A percentile compares a stretch with the other conserved stretches of the same genome.
Evolutionary conservation across 2,113 vertebrate genomes (phyloP).

Genomic region (Struthidea cinerea): DNA sequence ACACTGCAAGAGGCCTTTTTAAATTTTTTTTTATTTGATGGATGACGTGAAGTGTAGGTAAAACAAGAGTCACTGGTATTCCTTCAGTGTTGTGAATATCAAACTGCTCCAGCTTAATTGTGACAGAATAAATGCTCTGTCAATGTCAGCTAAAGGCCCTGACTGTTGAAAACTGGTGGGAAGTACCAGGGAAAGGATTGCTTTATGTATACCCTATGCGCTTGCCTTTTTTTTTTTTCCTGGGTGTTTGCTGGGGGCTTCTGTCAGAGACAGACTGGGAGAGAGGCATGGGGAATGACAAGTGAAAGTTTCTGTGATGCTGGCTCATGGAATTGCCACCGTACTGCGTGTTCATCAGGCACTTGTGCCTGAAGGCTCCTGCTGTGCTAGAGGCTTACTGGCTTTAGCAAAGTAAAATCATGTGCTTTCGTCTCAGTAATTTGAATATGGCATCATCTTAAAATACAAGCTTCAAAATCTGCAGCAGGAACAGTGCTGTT

Average conservation of each 20-base stretch:
- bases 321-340: neutral
- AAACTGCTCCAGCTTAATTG: neutral
- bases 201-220: accelerated
- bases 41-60: neutral
- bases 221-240: neutral
- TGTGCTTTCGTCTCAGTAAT: neutral
- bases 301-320: neutral
- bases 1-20: neutral
- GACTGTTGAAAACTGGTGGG: neutral
- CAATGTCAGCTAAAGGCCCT: neutral
- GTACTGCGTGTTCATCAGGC: accelerated
- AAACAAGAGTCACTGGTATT: neutral
- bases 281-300: neutral
- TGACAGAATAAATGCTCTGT: neutral
- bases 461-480: neutral
- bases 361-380: neutral
- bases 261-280: neutral
- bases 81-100: neutral
- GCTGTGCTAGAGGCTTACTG: neutral
- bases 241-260: neutral
- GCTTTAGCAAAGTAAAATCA: neutral
- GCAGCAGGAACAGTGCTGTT: neutral
- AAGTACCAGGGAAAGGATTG: neutral
- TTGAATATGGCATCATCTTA: neutral
- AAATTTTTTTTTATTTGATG: neutral